Percentiles rank a stretch among this genome's conserved stretches.
Conservation (phyloP, 2,888 invertebrate genomes). For the Desoria tigrina region DNA sequence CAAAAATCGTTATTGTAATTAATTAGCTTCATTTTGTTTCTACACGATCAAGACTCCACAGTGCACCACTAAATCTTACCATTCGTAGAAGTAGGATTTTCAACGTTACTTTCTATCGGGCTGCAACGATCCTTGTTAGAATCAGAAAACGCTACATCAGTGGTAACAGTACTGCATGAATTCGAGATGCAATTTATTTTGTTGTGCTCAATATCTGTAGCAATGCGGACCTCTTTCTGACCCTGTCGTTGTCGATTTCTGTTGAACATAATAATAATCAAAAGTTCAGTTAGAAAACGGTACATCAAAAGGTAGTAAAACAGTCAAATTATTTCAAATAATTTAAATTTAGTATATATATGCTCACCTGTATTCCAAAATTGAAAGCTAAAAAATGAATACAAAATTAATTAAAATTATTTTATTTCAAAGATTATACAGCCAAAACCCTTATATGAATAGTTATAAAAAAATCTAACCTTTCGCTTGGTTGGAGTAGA, state of each 20-base stretch:
- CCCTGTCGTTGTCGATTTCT: conserved; percentile 9
- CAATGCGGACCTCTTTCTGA: background rate
- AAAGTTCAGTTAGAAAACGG: no score
- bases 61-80: background rate
- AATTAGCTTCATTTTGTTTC: no score
- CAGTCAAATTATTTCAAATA: no score
- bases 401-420: background rate
- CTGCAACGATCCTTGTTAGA: background rate
- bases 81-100: background rate
- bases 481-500: conserved; percentile 21
- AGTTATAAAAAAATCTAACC: conserved; percentile 19
- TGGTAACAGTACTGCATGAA: background rate
- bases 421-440: no score
- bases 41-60: no score
- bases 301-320: no score
- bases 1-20: background rate
- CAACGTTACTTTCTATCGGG: no score
- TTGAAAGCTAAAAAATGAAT: conserved; percentile 12
- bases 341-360: no score
- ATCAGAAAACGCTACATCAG: background rate
- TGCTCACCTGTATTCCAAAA: conserved; percentile 77
- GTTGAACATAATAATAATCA: no score
- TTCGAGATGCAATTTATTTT: background rate
- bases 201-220: background rate
- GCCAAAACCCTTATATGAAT: no score